A percentile compares a stretch with the other conserved stretches of the same genome.
Evolutionary conservation across 2,888 invertebrate genomes (phyloP).

Genomic region (Nephrotoma appendiculata): DNA sequence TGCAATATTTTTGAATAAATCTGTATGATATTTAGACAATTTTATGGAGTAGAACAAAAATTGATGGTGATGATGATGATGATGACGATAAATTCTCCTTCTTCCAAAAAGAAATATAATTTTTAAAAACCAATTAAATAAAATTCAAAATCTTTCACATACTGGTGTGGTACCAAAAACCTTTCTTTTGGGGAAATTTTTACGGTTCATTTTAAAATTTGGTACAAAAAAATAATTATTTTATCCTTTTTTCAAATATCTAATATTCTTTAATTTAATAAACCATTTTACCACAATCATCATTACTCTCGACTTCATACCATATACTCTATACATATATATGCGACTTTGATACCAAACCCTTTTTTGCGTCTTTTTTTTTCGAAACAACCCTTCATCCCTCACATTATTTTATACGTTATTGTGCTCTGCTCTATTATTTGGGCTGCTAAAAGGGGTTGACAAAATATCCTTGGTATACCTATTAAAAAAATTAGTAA

Average conservation of each 20-base stretch:
- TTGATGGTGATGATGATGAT: neutral
- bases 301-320: neutral
- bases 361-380: neutral
- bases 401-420: neutral
- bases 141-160: neutral
- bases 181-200: neutral
- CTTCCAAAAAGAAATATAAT: neutral
- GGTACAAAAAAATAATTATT: neutral
- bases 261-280: conserved; percentile 1
- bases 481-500: neutral
- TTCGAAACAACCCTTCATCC: neutral
- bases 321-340: neutral
- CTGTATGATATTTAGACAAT: neutral
- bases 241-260: neutral
- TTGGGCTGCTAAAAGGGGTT: neutral
- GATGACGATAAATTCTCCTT: neutral
- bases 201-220: neutral
- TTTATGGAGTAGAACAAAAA: neutral
- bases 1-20: neutral
- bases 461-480: neutral
- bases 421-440: neutral
- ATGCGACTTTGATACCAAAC: neutral
- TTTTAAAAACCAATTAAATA: neutral
- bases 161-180: neutral
- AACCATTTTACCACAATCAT: conserved; percentile 2